Evolutionary conservation across 2,113 vertebrate genomes (phyloP).

Genomic region (Orientallactaga bullata): DNA sequence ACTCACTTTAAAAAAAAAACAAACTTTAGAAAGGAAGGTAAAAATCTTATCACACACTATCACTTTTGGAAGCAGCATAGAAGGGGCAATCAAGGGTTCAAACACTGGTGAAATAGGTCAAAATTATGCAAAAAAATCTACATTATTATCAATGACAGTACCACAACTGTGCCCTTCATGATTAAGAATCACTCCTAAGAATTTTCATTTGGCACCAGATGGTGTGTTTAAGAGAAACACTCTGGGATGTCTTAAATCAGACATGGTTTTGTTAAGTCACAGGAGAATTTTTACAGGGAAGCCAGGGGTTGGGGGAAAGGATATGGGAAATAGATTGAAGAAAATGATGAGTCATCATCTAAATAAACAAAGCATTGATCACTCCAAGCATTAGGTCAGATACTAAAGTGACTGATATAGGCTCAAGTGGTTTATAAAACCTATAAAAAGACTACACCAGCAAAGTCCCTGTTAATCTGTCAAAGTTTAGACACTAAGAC

Average conservation of each 20-base stretch:
- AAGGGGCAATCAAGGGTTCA: slow-evolving; percentile 61
- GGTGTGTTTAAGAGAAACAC: slow-evolving; percentile 84
- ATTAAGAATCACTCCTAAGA: slow-evolving; percentile 85
- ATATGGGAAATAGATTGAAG: slow-evolving; percentile 62
- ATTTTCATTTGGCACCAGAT: slow-evolving; percentile 89
- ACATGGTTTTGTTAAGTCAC: slow-evolving; percentile 81
- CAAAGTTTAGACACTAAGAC: slow-evolving; percentile 84
- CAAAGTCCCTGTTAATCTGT: slow-evolving; percentile 85
- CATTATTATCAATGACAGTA: slow-evolving; percentile 85
- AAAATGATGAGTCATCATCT: slow-evolving; percentile 73
- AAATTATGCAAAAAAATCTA: slow-evolving; percentile 82
- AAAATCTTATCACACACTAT: slow-evolving; percentile 73
- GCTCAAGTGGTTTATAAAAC: slow-evolving; percentile 92
- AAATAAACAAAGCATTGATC: slow-evolving; percentile 84
- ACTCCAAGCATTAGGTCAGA: slow-evolving; percentile 85
- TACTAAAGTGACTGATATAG: slow-evolving; percentile 88
- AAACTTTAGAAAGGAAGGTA: slow-evolving; percentile 41
- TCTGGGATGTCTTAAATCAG: slow-evolving; percentile 75
- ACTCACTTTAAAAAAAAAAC: slow-evolving; percentile 72
- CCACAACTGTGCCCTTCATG: slow-evolving; percentile 83
- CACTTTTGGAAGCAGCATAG: slow-evolving; percentile 71
- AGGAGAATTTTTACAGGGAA: slow-evolving; percentile 61
- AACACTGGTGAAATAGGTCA: slow-evolving; percentile 74
- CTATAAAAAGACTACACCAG: slow-evolving; percentile 91
- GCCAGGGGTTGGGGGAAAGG: not conserved